phyloP scores from a whole-genome alignment of 2,888 invertebrate genomes.

The Toxonevra muliebris region DNA sequence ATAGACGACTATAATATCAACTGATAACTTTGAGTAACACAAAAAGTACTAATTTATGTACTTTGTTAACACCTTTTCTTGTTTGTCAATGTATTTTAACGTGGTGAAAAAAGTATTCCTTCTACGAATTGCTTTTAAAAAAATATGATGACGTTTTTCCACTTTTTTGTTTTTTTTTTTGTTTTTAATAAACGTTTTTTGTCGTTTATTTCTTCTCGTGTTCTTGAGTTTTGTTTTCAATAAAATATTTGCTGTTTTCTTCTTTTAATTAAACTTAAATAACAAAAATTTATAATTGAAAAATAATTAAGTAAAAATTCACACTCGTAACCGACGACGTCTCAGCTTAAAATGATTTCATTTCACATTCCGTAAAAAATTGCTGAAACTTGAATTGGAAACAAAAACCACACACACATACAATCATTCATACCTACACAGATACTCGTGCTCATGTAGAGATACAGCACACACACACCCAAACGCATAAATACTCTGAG shows the following conservation, averaged over 20 bases:
- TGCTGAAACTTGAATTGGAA: conserved; percentile 26
- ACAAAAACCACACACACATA: conserved; percentile 10
- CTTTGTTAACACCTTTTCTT: too few relatives aligned
- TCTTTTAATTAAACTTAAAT: conserved; percentile 3
- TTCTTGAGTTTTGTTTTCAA: conserved; percentile 22
- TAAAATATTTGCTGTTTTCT: conserved; percentile 18
- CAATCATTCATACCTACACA: conserved; percentile 3
- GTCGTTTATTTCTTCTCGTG: conserved; percentile 27
- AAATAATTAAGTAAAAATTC: conserved; percentile 28
- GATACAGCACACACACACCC: not conserved
- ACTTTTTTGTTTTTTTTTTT: too few relatives aligned
- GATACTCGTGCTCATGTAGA: not conserved
- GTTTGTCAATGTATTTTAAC: too few relatives aligned
- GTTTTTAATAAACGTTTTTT: too few relatives aligned
- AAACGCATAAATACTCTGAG: not conserved
- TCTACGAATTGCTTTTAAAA: conserved; percentile 22
- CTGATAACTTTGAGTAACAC: too few relatives aligned
- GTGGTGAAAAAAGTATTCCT: not conserved
- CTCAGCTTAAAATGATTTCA: conserved; percentile 57
- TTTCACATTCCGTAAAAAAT: conserved; percentile 29
- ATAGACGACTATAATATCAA: too few relatives aligned
- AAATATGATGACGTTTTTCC: too few relatives aligned
- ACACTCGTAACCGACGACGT: conserved; percentile 54
- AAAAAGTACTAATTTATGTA: too few relatives aligned
- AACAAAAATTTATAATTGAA: not conserved